Base-by-base conservation (phyloP, 2,888 invertebrate species). In the Tricholauxania praeusta region DNA sequence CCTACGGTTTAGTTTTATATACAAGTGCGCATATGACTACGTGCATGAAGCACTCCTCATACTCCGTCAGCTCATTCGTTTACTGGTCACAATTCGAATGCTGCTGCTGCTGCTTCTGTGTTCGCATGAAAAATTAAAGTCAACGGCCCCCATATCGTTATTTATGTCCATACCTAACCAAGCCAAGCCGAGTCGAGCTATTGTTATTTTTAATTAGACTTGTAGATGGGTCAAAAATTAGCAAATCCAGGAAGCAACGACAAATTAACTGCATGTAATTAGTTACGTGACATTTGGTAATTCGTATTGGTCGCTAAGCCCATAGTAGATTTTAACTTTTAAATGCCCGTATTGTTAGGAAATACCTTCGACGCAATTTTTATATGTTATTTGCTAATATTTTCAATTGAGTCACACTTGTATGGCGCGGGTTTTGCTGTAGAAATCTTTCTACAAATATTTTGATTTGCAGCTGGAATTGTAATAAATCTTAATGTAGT, bases 401-500 rank as follows among this genome's bases (percentile, higher is more conserved):
- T 28, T 28, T 28, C 4, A 28, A 28, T 28, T 28, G 28, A 28
- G 28, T 28, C 28, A 4, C 28, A 28, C 28, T 28, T 3, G 28
- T 28, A 28, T 28, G 28, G 28, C 28, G 28, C 28, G 4, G 28
- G 28, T 28, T 28, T 28, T 28, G 28, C 4, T 28, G 4, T 28
- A 28, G 28, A 4, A 28, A 28, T 28, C 28, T 28, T 4, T 28
- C 28, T 28, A 28, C 3, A 28, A 28, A 28, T 28, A 28, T 32
- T 51, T 15, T 52, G 57, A 17, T 49, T 17, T 53, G 57, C 22
- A 52, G 49, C 22, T 19, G 71, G 28, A 71, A 71, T 72, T 71
- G 63, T 63, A 66, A 66, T 51, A 67, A 67, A 72, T 67, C 47
- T 60, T 72, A 60, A 72, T 67, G 62, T 67, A 66, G 62, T 47